phyloP scores from a whole-genome alignment of 2,797 vertebrate species.

The Morus bassanus region DNA sequence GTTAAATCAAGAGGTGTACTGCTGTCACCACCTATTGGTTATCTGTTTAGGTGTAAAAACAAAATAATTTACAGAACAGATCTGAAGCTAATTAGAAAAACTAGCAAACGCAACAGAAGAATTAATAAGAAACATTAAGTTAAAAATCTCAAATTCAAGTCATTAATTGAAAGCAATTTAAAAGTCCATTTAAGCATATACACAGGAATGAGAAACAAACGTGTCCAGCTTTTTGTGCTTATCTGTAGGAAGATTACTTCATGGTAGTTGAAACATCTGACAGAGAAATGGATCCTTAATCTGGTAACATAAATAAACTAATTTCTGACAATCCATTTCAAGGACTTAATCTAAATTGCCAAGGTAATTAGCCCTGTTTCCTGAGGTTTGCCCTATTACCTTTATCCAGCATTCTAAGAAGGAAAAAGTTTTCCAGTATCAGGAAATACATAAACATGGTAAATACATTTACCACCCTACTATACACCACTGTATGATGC shows the following conservation, averaged over 20 bases:
- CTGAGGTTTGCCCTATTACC: neutral
- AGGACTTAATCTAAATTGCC: slow-evolving; percentile 3
- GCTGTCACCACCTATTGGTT: slow-evolving; percentile 43
- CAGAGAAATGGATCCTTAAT: neutral
- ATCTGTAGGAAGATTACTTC: neutral
- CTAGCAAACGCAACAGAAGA: neutral
- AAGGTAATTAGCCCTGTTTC: slow-evolving; percentile 34
- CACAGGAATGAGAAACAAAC: neutral
- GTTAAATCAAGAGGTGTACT: neutral
- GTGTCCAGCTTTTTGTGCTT: neutral
- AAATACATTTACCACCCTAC: neutral
- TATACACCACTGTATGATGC: neutral
- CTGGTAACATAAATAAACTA: neutral
- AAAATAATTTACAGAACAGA: neutral
- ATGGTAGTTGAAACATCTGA: neutral
- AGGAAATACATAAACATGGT: neutral
- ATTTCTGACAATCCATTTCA: slow-evolving; percentile 46
- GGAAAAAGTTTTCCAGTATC: neutral
- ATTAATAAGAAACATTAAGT: slow-evolving; percentile 11
- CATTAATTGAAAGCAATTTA: neutral
- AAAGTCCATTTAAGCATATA: neutral
- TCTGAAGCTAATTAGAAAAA: slow-evolving; percentile 25
- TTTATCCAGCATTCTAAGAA: neutral
- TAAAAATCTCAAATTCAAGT: slow-evolving; percentile 19
- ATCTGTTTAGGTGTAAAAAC: neutral